These are phyloP conservation scores for Lepidurus packardi DNA, from an alignment of 1,140 invertebrate genomes.

Conservation along the genomic window DNA sequence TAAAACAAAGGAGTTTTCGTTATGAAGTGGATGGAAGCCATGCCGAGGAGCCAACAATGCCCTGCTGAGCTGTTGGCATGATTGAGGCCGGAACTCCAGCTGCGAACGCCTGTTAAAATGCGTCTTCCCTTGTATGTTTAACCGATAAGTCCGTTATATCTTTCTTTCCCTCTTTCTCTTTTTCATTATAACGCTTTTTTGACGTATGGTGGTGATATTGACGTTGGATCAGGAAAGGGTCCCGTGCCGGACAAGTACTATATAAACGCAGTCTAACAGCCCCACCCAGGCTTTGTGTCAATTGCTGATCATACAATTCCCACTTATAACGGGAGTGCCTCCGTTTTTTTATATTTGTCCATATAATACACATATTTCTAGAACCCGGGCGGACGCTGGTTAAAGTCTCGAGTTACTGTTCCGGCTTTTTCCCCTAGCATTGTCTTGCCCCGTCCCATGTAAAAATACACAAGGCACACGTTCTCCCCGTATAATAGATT, in stretches of 20 bases:
- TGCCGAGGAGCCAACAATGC: background rate
- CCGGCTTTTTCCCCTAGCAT: background rate
- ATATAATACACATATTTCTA: background rate
- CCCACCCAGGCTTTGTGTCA: no score
- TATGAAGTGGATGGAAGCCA: background rate
- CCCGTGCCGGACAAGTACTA: background rate
- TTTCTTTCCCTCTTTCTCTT: background rate
- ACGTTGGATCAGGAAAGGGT: background rate
- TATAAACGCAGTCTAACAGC: no score
- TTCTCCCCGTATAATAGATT: background rate
- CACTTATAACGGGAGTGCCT: no score
- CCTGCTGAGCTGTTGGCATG: background rate
- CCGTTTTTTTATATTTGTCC: background rate
- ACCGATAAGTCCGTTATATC: background rate
- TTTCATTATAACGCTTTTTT: background rate
- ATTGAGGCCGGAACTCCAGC: slow-evolving; percentile 20
- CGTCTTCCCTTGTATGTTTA: background rate
- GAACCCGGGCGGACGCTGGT: background rate
- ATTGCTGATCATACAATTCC: no score
- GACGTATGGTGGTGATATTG: background rate
- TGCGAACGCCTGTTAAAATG: slow-evolving; percentile 11
- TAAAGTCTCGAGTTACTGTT: slow-evolving; percentile 1
- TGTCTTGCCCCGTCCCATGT: background rate
- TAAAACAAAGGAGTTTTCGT: background rate
- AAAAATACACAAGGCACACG: background rate